phyloP scores from a whole-genome alignment of 2,888 invertebrate species.

The Troglohyphantes excavatus region DNA sequence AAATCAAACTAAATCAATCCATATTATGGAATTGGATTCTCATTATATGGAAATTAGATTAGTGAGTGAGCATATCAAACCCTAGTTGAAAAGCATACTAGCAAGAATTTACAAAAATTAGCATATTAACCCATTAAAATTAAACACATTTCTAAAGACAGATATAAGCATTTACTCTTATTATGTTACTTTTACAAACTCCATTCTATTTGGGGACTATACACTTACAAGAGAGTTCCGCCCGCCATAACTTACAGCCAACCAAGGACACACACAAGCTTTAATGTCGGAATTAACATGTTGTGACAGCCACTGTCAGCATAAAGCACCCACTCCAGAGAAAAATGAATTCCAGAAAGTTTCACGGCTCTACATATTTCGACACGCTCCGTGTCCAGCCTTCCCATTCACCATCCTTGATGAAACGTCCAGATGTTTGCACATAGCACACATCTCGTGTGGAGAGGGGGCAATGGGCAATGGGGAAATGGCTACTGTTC shows the following conservation, averaged over 20 bases:
- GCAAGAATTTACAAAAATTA: no score
- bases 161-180: no score
- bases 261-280: neutral
- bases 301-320: conserved; percentile 23
- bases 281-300: neutral
- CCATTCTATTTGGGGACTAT: no score
- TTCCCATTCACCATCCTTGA: conserved; percentile 37
- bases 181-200: no score
- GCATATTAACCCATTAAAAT: no score
- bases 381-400: conserved; percentile 12
- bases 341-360: conserved; percentile 22
- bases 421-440: conserved; percentile 41
- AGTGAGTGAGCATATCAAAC: no score
- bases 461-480: conserved; percentile 7
- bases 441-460: conserved; percentile 46
- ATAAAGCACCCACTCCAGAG: neutral
- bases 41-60: no score
- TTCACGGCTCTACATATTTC: neutral
- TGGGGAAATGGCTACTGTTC: conserved; percentile 34
- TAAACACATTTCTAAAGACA: no score
- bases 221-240: neutral
- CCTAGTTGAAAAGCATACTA: no score
- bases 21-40: no score
- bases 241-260: neutral
- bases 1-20: no score